A percentile compares a stretch with the other conserved stretches of the same genome.
phyloP scores from a whole-genome alignment of 2,797 vertebrate species.

The Danio albolineatus region DNA sequence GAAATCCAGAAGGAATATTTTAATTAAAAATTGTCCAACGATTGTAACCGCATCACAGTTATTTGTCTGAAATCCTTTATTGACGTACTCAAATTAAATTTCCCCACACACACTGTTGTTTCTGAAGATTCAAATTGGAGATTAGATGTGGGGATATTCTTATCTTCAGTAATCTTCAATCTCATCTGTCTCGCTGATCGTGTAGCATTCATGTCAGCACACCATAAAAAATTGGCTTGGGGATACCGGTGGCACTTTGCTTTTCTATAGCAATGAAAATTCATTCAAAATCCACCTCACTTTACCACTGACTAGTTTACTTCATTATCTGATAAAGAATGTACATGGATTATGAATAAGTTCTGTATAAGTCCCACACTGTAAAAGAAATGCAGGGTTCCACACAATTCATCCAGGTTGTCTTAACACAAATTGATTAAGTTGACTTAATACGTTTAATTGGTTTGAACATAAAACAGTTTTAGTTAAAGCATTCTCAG shows the following conservation, averaged over 20 bases:
- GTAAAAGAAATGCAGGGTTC: no score
- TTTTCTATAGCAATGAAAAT: slow-evolving; percentile 12
- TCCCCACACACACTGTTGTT: slow-evolving; percentile 41
- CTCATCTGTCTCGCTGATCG: slow-evolving; percentile 39
- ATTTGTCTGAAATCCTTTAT: slow-evolving; percentile 60
- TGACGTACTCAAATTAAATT: slow-evolving; percentile 36
- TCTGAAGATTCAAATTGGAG: slow-evolving; percentile 36
- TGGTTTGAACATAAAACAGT: no score
- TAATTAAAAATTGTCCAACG: slow-evolving; percentile 61
- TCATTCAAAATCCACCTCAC: neutral
- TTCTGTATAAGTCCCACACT: neutral
- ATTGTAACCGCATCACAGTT: slow-evolving; percentile 47
- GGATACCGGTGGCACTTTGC: neutral
- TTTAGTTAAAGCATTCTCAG: no score
- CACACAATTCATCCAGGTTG: no score
- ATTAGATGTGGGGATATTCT: slow-evolving; percentile 49
- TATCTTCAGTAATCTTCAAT: slow-evolving; percentile 50
- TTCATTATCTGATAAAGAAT: neutral
- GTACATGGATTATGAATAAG: slow-evolving; percentile 3
- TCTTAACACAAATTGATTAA: no score
- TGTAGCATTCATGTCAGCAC: slow-evolving; percentile 12
- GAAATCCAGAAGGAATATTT: slow-evolving; percentile 56
- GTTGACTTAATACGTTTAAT: no score
- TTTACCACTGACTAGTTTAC: slow-evolving; percentile 1
- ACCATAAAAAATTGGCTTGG: neutral